Percentiles rank a stretch among this genome's conserved stretches.
Conservation (phyloP, 1,140 invertebrate genomes). For the Gryllus bimaculatus region DNA sequence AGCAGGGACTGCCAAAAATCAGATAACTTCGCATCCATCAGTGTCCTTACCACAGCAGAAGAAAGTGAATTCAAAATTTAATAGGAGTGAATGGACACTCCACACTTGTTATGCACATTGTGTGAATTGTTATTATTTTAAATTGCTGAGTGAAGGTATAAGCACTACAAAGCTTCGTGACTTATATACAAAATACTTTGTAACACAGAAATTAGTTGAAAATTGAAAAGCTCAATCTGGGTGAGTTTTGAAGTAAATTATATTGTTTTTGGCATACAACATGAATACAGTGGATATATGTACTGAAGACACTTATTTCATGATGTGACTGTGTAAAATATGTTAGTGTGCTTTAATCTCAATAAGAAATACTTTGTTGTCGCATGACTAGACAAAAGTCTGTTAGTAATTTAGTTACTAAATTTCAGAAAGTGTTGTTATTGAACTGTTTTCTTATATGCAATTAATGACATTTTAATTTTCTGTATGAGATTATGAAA, state of each 20-base stretch:
- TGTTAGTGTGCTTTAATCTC: not conserved
- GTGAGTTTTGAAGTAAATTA: not conserved
- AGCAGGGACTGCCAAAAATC: not conserved
- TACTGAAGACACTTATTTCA: not conserved
- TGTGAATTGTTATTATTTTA: not conserved
- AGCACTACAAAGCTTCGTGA: not conserved
- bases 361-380: not conserved
- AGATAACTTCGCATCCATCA: not conserved
- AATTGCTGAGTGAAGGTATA: not conserved
- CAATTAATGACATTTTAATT: not conserved
- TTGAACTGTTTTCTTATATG: not conserved
- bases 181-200: not conserved
- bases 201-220: not conserved
- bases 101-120: not conserved
- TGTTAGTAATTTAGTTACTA: not conserved
- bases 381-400: not conserved
- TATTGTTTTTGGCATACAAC: not conserved
- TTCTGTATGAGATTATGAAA: not conserved
- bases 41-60: not conserved
- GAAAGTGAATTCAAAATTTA: not conserved
- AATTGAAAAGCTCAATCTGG: not conserved
- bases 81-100: not conserved
- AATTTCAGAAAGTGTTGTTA: not conserved
- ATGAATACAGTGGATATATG: not conserved
- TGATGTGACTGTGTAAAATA: not conserved